These are phyloP conservation scores for Drosophila ogumai DNA, from an alignment of 1,140 invertebrate genomes.

Conservation along the genomic window DNA sequence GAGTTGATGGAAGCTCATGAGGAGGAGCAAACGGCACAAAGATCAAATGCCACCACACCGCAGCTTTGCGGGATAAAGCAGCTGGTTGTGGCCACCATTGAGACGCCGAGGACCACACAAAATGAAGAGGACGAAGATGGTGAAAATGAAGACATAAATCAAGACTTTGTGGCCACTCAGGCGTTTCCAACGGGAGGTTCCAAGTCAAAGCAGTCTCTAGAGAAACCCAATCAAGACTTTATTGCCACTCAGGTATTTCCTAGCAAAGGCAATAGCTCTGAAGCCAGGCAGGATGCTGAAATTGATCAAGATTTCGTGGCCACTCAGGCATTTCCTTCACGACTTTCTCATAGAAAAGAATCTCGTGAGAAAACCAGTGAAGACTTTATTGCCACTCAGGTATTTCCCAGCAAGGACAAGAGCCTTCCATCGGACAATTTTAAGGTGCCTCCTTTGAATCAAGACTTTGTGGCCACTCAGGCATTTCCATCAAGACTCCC, in stretches of 20 bases:
- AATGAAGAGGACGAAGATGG: not conserved
- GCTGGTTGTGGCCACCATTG: conserved; percentile 29
- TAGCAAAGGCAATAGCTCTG: not conserved
- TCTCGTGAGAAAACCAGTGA: not conserved
- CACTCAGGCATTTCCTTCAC: conserved; percentile 1
- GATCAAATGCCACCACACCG: conserved; percentile 15
- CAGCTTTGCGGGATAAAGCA: conserved; percentile 35
- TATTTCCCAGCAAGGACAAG: not conserved
- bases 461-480: conserved; percentile 26
- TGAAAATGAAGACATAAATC: conserved; percentile 14
- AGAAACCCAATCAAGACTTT: not conserved
- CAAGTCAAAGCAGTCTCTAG: not conserved
- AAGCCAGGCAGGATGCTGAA: conserved; percentile 3
- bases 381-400: conserved; percentile 38
- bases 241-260: conserved; percentile 46
- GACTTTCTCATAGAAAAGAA: not conserved
- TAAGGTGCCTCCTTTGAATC: not conserved
- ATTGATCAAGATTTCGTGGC: conserved; percentile 35
- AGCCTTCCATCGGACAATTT: not conserved
- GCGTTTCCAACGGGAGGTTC: not conserved
- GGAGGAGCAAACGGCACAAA: not conserved
- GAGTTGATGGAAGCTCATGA: conserved; percentile 8
- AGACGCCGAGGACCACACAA: conserved; percentile 41
- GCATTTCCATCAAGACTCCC: not conserved
- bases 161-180: conserved; percentile 32